Evolutionary conservation across 2,888 invertebrate genomes (phyloP).

Genomic region (Hylaea fasciaria): DNA sequence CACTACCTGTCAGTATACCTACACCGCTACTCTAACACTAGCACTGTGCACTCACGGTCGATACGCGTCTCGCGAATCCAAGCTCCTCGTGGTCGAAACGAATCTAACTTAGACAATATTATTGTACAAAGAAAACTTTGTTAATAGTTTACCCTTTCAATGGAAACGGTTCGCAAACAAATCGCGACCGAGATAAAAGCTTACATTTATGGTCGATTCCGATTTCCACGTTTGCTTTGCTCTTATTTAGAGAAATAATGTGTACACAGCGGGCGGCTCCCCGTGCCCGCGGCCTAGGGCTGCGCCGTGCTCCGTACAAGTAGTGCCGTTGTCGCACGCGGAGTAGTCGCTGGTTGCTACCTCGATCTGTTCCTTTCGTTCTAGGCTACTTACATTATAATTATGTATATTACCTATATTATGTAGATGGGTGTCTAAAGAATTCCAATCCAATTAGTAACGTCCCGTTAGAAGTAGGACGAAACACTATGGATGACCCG

Average conservation of each 20-base stretch:
- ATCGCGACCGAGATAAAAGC: conserved; percentile 11
- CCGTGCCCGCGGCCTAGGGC: too few species aligned
- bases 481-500: too few species aligned
- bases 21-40: background rate
- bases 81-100: background rate
- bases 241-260: background rate
- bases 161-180: conserved; percentile 5
- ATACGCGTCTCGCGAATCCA: too few species aligned
- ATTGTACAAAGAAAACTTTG: background rate
- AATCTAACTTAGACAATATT: background rate
- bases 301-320: too few species aligned
- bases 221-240: background rate
- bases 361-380: too few species aligned
- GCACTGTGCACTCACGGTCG: background rate
- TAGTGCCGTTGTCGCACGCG: too few species aligned
- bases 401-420: too few species aligned
- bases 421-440: too few species aligned
- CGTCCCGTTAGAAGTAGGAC: too few species aligned
- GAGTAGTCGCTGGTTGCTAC: too few species aligned
- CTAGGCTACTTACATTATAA: too few species aligned
- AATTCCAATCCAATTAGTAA: too few species aligned
- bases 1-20: conserved; percentile 85
- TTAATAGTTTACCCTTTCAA: background rate
- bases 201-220: conserved; percentile 1
- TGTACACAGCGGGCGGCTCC: background rate